Percentiles rank a stretch among this genome's conserved stretches.
Conservation (phyloP, 1,140 invertebrate genomes). For the Bilobella aurantiaca region DNA sequence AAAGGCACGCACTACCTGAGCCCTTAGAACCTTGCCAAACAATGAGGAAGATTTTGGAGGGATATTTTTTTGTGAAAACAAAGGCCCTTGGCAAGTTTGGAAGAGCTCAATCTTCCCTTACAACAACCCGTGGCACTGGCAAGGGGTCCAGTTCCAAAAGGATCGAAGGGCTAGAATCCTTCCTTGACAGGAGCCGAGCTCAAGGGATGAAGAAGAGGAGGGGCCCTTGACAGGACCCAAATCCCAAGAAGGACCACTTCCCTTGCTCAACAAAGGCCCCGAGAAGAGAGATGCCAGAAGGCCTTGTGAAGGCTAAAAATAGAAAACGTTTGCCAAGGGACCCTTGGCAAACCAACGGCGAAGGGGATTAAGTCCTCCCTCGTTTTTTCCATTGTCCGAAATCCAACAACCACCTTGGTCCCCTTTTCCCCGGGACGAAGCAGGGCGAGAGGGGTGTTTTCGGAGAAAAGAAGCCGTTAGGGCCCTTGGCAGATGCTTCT, state of each 20-base stretch:
- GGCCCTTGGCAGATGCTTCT: background rate
- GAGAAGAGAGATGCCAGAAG: background rate
- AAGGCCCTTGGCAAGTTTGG: too few relatives aligned
- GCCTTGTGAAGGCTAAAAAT: background rate
- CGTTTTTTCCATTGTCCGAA: background rate
- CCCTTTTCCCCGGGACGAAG: background rate
- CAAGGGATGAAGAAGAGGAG: background rate
- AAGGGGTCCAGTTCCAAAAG: too few relatives aligned
- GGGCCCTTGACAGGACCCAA: background rate
- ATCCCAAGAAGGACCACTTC: background rate
- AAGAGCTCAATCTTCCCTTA: too few relatives aligned
- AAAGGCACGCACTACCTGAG: background rate
- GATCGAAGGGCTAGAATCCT: background rate
- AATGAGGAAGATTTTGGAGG: constrained; percentile 4
- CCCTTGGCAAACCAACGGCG: background rate
- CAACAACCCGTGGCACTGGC: too few relatives aligned
- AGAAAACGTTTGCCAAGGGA: background rate
- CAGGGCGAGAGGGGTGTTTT: background rate
- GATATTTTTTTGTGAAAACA: constrained; percentile 4
- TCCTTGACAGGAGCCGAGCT: background rate
- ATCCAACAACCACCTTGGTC: background rate
- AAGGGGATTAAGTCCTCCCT: background rate
- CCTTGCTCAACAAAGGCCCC: too few relatives aligned
- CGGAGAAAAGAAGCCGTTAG: constrained; percentile 8
- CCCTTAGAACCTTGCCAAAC: constrained; percentile 1